Conservation (phyloP, 1,140 invertebrate species). For the Cotesia chilonis region DNA sequence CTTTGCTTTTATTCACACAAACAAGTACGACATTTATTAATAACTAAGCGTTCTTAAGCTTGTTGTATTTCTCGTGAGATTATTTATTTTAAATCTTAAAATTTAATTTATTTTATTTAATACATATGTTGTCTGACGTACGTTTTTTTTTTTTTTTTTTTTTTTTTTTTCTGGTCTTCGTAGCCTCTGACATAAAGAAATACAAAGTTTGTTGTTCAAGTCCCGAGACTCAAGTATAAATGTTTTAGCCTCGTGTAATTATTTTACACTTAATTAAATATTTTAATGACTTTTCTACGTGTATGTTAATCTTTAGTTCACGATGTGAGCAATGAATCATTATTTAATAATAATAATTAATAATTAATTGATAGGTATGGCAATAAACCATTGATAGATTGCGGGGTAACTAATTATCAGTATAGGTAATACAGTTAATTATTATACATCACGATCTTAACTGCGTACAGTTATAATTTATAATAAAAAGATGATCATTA, state of each 20-base stretch:
- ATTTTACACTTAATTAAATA: too few relatives aligned
- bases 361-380: too few relatives aligned
- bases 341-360: too few relatives aligned
- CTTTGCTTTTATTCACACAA: background rate
- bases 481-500: too few relatives aligned
- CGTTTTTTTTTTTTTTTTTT: constrained; percentile 12
- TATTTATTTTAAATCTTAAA: background rate
- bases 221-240: too few relatives aligned
- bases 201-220: background rate
- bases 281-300: too few relatives aligned
- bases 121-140: constrained; percentile 13
- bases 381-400: too few relatives aligned
- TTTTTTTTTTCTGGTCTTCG: background rate
- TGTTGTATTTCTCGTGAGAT: constrained; percentile 21
- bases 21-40: background rate
- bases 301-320: too few relatives aligned
- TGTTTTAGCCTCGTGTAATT: too few relatives aligned
- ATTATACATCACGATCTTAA: constrained; percentile 27
- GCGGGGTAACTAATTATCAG: constrained; percentile 3
- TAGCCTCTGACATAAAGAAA: too few relatives aligned
- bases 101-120: background rate
- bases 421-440: constrained; percentile 5
- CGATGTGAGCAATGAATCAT: too few relatives aligned
- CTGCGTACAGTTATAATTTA: constrained; percentile 26
- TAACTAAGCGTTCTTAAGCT: too few relatives aligned